Evolutionary conservation across 2,888 invertebrate species (phyloP).

Genomic region (Leistus spinibarbis): DNA sequence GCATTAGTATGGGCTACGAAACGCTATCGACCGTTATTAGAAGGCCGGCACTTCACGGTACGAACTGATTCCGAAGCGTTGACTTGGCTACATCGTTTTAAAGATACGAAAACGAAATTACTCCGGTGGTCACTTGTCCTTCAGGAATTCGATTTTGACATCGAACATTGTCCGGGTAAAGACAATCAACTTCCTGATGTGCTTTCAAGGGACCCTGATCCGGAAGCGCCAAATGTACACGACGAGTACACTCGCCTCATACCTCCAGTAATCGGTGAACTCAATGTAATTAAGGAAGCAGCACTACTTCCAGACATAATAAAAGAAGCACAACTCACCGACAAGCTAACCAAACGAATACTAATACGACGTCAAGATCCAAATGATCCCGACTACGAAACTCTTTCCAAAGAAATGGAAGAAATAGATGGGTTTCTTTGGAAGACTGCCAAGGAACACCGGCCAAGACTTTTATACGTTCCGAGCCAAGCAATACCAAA

Average conservation of each 20-base stretch:
- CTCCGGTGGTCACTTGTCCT: slow-evolving; percentile 41
- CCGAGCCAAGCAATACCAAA: too few relatives aligned
- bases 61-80: slow-evolving; percentile 44
- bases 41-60: slow-evolving; percentile 42
- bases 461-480: too few relatives aligned
- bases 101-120: slow-evolving; percentile 39
- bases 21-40: slow-evolving; percentile 43
- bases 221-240: background rate
- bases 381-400: background rate
- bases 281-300: background rate
- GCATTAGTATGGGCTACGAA: slow-evolving; percentile 45
- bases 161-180: slow-evolving; percentile 44
- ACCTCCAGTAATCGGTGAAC: background rate
- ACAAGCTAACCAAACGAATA: background rate
- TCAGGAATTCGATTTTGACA: slow-evolving; percentile 41
- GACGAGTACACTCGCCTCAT: background rate
- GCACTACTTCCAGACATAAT: background rate
- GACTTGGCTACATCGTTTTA: slow-evolving; percentile 41
- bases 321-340: background rate
- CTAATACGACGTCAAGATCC: background rate
- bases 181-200: slow-evolving; percentile 42
- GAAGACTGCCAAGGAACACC: background rate
- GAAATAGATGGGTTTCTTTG: background rate
- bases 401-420: background rate
- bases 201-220: slow-evolving; percentile 40